A percentile compares a stretch with the other conserved stretches of the same genome.
Evolutionary conservation across 2,113 vertebrate genomes (phyloP).

Genomic region (Xerus inauris): DNA sequence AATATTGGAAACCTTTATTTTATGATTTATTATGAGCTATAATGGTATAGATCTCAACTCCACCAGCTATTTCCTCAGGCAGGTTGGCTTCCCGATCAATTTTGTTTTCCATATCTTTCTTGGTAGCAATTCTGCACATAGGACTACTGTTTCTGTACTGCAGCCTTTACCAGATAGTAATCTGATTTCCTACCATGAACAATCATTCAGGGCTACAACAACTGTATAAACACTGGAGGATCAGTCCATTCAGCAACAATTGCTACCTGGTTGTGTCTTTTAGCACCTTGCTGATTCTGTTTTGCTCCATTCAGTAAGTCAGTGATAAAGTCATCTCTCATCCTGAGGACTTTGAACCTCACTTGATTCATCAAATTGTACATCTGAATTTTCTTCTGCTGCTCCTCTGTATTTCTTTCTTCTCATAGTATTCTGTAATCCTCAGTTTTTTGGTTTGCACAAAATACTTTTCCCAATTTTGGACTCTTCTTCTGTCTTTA

Average conservation of each 20-base stretch:
- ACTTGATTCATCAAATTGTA: constrained; percentile 98
- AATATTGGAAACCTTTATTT: constrained; percentile 96
- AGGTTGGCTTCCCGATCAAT: neutral
- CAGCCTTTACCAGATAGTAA: constrained; percentile 89
- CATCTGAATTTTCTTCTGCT: constrained; percentile 87
- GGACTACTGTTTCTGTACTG: neutral
- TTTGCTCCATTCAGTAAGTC: constrained; percentile 95
- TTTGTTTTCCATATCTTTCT: neutral
- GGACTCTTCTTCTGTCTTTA: neutral
- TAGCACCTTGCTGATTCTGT: constrained; percentile 90
- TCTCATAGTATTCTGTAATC: neutral
- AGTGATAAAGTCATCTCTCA: constrained; percentile 97
- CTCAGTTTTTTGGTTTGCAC: neutral
- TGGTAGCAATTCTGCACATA: neutral
- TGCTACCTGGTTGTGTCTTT: constrained; percentile 92
- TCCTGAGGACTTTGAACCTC: constrained; percentile 95
- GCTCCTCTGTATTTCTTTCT: neutral
- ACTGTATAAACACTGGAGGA: constrained; percentile 96
- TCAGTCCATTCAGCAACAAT: constrained; percentile 92
- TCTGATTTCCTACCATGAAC: constrained; percentile 96
- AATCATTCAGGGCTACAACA: constrained; percentile 91
- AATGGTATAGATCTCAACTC: constrained; percentile 95
- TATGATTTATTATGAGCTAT: too few species aligned
- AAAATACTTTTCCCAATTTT: neutral
- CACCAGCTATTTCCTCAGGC: constrained; percentile 86